These are phyloP conservation scores for Melinopterus prodromus DNA, from an alignment of 2,888 invertebrate species.

Conservation along the genomic window DNA sequence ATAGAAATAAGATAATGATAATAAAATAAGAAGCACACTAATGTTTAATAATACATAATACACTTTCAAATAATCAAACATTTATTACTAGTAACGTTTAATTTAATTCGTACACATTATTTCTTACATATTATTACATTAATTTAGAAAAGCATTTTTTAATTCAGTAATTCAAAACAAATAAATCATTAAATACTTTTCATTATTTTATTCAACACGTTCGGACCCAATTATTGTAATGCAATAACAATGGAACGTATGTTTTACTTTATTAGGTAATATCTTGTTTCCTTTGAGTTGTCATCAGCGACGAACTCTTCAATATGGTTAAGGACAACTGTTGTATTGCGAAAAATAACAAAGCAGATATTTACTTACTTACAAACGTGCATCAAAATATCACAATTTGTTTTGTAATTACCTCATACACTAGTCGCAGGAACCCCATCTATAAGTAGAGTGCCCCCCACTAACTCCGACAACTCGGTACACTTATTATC, in stretches of 20 bases:
- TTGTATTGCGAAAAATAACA: background rate
- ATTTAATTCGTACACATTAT: too few species aligned
- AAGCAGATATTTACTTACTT: background rate
- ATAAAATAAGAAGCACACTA: too few species aligned
- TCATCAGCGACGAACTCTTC: background rate
- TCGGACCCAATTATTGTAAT: background rate
- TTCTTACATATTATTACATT: too few species aligned
- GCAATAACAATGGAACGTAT: background rate
- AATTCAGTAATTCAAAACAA: background rate
- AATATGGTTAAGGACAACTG: background rate
- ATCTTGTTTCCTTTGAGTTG: background rate
- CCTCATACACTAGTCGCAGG: background rate
- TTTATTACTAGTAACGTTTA: too few species aligned
- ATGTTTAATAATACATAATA: too few species aligned
- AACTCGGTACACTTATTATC: background rate
- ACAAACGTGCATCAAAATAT: background rate
- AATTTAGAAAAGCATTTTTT: too few species aligned
- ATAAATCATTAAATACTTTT: background rate
- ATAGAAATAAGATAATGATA: too few species aligned
- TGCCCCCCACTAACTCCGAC: background rate
- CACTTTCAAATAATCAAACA: too few species aligned
- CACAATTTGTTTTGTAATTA: background rate
- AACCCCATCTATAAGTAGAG: background rate
- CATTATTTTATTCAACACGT: background rate
- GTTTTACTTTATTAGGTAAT: background rate